A percentile compares a stretch with the other conserved stretches of the same genome.
Conservation (phyloP, 2,888 invertebrate species). For the Melinaea marsaeus region DNA sequence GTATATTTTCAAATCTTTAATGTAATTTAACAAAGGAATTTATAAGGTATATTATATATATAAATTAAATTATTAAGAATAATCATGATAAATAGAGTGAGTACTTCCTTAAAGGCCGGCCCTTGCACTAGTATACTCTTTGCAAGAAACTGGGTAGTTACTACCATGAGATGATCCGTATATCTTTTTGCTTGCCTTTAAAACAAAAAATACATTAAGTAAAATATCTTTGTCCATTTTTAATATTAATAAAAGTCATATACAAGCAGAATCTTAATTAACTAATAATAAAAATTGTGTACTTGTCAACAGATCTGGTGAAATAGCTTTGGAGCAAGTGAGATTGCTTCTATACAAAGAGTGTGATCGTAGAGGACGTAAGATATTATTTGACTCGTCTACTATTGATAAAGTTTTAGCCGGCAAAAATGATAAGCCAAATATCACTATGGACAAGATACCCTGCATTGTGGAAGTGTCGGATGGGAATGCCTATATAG, state of each 20-base stretch:
- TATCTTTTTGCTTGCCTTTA: too few relatives aligned
- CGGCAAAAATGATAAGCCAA: conserved; percentile 61
- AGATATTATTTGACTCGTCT: conserved; percentile 89
- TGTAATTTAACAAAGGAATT: too few relatives aligned
- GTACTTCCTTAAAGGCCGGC: too few relatives aligned
- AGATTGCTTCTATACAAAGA: conserved; percentile 90
- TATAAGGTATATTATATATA: too few relatives aligned
- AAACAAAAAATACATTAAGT: too few relatives aligned
- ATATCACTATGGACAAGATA: conserved; percentile 45
- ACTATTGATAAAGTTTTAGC: conserved; percentile 79
- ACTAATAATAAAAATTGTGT: neutral
- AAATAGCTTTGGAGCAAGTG: conserved; percentile 85
- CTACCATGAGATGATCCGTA: too few relatives aligned
- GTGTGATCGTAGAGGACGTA: conserved; percentile 89
- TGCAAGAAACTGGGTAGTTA: too few relatives aligned
- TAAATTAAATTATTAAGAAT: too few relatives aligned
- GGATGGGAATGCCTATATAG: conserved; percentile 81
- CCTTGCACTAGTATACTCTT: too few relatives aligned
- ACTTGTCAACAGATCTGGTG: conserved; percentile 66
- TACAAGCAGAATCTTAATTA: neutral
- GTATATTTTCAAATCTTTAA: conserved; percentile 19
- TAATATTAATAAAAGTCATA: too few relatives aligned
- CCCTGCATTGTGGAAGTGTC: conserved; percentile 79
- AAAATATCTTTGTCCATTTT: too few relatives aligned
- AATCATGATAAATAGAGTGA: too few relatives aligned